Percentiles rank a stretch among this genome's conserved stretches.
Conservation (phyloP, 2,888 invertebrate genomes). For the Agriopis marginaria region DNA sequence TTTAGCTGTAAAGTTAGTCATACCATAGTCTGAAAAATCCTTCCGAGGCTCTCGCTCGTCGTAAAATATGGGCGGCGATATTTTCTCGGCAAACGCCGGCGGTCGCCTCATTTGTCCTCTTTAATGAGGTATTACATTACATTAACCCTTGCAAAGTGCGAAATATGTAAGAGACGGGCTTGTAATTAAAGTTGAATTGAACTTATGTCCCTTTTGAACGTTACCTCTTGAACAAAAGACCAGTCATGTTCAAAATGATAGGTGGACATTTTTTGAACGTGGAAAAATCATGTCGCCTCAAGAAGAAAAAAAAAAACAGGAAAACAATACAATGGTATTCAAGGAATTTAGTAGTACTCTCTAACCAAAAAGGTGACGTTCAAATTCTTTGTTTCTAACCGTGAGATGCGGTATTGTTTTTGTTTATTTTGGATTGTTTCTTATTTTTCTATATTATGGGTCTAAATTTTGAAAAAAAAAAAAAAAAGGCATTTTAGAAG, state of each 20-base stretch:
- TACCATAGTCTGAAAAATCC: neutral
- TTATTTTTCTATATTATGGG: no score
- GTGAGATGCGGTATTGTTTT: no score
- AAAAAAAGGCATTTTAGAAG: no score
- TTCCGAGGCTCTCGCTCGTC: conserved; percentile 14
- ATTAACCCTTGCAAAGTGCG: conserved; percentile 19
- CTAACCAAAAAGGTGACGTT: no score
- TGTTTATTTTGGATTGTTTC: no score
- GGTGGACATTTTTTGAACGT: no score
- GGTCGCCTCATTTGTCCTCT: conserved; percentile 37
- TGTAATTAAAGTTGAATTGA: conserved; percentile 13
- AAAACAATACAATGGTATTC: neutral
- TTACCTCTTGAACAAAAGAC: neutral
- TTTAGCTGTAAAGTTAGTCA: neutral
- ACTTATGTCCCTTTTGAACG: neutral
- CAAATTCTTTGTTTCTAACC: no score
- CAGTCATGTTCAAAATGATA: no score
- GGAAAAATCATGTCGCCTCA: neutral
- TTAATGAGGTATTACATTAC: conserved; percentile 40
- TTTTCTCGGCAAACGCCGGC: conserved; percentile 15
- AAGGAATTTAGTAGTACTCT: no score
- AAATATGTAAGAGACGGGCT: conserved; percentile 22
- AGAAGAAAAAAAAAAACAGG: neutral
- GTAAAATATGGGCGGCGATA: conserved; percentile 31
- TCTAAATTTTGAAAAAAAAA: no score